These are phyloP conservation scores for Peribatodes rhomboidaria DNA, from an alignment of 2,888 invertebrate species.

Conservation along the genomic window DNA sequence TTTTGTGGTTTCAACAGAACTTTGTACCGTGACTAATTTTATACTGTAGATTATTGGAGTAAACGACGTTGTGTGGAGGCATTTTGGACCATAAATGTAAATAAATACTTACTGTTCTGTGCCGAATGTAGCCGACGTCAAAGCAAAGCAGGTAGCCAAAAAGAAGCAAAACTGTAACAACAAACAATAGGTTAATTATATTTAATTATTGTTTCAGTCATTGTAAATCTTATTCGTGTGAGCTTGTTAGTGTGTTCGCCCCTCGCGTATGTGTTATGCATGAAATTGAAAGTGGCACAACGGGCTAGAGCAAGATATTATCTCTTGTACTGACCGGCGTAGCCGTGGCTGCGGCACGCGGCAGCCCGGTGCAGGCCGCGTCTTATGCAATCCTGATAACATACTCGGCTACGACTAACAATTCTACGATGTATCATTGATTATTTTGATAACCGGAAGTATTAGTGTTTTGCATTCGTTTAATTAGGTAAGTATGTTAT, in stretches of 20 bases:
- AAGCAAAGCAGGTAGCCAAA: slow-evolving; percentile 78
- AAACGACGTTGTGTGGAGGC: slow-evolving; percentile 43
- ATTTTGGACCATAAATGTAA: slow-evolving; percentile 34
- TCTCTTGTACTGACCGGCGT: slow-evolving; percentile 50
- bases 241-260: neutral
- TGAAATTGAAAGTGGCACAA: slow-evolving; percentile 60
- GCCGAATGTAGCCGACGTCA: slow-evolving; percentile 83
- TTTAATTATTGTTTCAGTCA: slow-evolving; percentile 10
- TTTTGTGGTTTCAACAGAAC: slow-evolving; percentile 66
- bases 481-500: no score
- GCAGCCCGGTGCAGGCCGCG: neutral
- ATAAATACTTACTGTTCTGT: slow-evolving; percentile 84
- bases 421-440: neutral
- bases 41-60: slow-evolving; percentile 25
- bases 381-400: neutral
- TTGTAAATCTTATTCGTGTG: neutral
- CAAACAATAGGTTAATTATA: slow-evolving; percentile 52
- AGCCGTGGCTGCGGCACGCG: neutral
- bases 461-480: neutral
- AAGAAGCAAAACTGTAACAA: slow-evolving; percentile 81
- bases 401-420: neutral
- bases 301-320: slow-evolving; percentile 42
- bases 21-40: slow-evolving; percentile 56
- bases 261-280: slow-evolving; percentile 21
- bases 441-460: neutral